Conservation (phyloP, 2,888 invertebrate genomes). For the Nomada goodeniana region DNA sequence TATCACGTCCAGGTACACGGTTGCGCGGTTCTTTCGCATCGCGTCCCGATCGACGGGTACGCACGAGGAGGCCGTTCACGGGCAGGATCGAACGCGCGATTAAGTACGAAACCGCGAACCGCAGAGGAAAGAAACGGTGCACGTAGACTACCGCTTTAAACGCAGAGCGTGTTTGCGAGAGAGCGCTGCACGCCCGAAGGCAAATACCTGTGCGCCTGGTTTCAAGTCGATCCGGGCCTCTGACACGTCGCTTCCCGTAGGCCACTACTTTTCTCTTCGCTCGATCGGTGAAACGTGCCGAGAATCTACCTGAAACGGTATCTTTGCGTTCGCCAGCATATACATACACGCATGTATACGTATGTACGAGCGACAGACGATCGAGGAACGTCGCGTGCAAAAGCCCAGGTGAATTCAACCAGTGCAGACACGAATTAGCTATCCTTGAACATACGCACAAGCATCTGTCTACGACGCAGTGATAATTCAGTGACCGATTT, state of each 20-base stretch:
- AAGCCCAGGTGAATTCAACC: background rate
- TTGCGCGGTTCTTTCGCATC: background rate
- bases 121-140: slow-evolving; percentile 20
- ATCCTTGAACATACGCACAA: background rate
- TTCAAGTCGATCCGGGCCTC: slow-evolving; percentile 61
- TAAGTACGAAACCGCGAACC: slow-evolving; percentile 16
- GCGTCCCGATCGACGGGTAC: background rate
- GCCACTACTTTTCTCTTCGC: slow-evolving; percentile 39
- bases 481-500: slow-evolving; percentile 28
- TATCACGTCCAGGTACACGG: slow-evolving; percentile 1
- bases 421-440: background rate
- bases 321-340: background rate
- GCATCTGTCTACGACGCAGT: background rate
- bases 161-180: slow-evolving; percentile 64
- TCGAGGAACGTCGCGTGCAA: slow-evolving; percentile 3
- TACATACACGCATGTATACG: too few species aligned
- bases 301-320: slow-evolving; percentile 32
- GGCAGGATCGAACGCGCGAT: background rate
- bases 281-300: slow-evolving; percentile 43
- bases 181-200: slow-evolving; percentile 72
- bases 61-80: background rate
- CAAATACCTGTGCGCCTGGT: slow-evolving; percentile 73
- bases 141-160: slow-evolving; percentile 39
- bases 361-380: background rate
- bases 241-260: slow-evolving; percentile 59